Evolutionary conservation across 2,113 vertebrate species (phyloP), one percentile per base, ranked within the genome.

Genomic region (Lepus europaeus): DNA sequence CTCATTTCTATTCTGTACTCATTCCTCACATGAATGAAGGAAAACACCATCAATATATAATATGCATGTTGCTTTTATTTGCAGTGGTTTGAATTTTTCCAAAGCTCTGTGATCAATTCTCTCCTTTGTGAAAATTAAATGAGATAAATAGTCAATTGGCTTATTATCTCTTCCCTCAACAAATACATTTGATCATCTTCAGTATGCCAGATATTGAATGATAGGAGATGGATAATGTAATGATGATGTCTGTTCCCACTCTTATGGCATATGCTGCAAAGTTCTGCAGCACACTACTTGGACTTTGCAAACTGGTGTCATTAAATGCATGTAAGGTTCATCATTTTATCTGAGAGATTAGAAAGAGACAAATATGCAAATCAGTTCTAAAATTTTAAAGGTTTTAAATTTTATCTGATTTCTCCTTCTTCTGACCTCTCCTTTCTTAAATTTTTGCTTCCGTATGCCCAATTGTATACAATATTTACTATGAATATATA

Each of bases 51-150:
- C 89, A 63, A 66, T 80, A 63, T 16, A 51, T 31, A 73, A 76
- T 61, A 49, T 22, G 49, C 11, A 77, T 6, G 17, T 36, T 72
- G 25, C 56, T 92, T 92, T 89, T 95, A 87, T 82, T 93, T 87
- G 20, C 17, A 64, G 49, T 72, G 33, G 4, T 93, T 95, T 96
- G 73, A 33, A 51, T 56, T 86, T 72, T 79, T 39, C 25, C 22
- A 49, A 94, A 95, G 27, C 19, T 88, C 59, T 73, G 6, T 22
- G 22, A 81, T 95, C 85, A 81, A 73, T 73, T 92, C 19, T 70
- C 22, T 96, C 29, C 10, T 76, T 95, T 91, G 59, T 88, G 73
- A 87, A 87, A 94, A 96, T 94, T 93, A 95, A 94, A 81, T 94
- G 49, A 73, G 29, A 92, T 87, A 68, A 92, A 87, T 77, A 89